These are phyloP conservation scores for Sandelia bainsii DNA, from an alignment of 2,797 vertebrate species.

Conservation along the genomic window DNA sequence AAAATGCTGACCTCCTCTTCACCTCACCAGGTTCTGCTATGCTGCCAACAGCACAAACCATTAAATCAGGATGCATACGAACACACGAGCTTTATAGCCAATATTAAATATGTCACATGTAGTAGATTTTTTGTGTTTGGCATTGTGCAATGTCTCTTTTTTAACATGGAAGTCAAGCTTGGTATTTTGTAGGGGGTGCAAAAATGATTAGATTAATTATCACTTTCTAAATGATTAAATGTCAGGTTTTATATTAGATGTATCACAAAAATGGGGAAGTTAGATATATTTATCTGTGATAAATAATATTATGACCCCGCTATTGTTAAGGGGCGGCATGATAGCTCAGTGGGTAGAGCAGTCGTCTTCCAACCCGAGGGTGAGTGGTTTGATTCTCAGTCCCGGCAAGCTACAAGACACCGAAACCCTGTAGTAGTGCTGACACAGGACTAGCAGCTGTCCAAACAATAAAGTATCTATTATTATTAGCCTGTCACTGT, in stretches of 20 bases:
- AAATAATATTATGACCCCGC: not conserved
- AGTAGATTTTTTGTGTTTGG: constrained; percentile 31
- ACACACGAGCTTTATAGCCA: constrained; percentile 4
- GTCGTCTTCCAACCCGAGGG: too few relatives aligned
- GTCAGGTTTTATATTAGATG: constrained; percentile 4
- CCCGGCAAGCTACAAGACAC: too few relatives aligned
- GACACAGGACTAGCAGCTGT: too few relatives aligned
- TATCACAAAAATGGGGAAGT: not conserved
- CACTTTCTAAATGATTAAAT: constrained; percentile 3
- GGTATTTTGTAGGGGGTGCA: not conserved
- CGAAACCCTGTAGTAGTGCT: too few relatives aligned
- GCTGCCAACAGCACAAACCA: constrained; percentile 31
- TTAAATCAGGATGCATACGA: constrained; percentile 32
- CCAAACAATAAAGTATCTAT: too few relatives aligned
- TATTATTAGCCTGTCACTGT: not conserved
- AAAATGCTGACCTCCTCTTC: constrained; percentile 48
- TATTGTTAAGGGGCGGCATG: too few relatives aligned
- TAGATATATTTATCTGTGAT: not conserved
- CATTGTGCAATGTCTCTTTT: constrained; percentile 6
- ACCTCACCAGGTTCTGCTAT: constrained; percentile 1
- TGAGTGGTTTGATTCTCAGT: too few relatives aligned
- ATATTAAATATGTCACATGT: constrained; percentile 8
- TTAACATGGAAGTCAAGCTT: not conserved
- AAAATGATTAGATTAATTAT: constrained; percentile 15
- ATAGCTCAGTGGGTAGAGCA: too few relatives aligned